Evolutionary conservation across 2,113 vertebrate genomes (phyloP).

Genomic region (Copsychus sechellarum): DNA sequence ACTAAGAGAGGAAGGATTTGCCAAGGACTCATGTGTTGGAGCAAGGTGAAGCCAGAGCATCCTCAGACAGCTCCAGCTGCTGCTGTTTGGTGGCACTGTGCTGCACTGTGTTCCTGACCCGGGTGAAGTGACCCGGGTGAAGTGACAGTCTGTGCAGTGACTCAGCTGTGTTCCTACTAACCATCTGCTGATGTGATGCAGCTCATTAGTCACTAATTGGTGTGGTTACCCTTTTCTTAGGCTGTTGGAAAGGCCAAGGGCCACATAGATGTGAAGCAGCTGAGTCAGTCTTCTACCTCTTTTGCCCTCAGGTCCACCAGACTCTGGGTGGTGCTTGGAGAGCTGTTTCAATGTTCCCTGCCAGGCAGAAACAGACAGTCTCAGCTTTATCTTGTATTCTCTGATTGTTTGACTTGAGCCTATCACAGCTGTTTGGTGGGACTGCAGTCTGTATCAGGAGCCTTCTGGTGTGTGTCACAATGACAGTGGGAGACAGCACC

Average conservation of each 20-base stretch:
- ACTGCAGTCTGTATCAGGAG: neutral
- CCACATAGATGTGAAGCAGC: neutral
- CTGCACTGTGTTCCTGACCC: neutral
- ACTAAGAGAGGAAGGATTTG: neutral
- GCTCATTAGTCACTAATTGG: constrained; percentile 41
- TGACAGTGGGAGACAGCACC: neutral
- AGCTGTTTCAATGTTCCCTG: neutral
- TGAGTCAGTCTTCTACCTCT: neutral
- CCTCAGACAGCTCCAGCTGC: neutral
- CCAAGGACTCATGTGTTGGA: neutral
- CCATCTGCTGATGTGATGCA: neutral
- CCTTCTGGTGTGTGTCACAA: neutral
- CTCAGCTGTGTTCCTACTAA: neutral
- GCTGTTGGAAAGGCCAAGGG: neutral
- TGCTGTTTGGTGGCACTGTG: neutral
- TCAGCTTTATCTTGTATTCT: neutral
- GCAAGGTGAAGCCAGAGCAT: neutral
- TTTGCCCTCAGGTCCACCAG: neutral
- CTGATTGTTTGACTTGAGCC: neutral
- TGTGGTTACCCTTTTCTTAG: neutral
- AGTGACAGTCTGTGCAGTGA: neutral
- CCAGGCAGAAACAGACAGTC: neutral
- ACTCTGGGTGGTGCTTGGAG: neutral
- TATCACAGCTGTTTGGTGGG: neutral
- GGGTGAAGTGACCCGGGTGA: neutral